Percentiles rank a stretch among this genome's conserved stretches.
phyloP scores from a whole-genome alignment of 2,797 vertebrate genomes.

The Leptodactylus fallax region DNA sequence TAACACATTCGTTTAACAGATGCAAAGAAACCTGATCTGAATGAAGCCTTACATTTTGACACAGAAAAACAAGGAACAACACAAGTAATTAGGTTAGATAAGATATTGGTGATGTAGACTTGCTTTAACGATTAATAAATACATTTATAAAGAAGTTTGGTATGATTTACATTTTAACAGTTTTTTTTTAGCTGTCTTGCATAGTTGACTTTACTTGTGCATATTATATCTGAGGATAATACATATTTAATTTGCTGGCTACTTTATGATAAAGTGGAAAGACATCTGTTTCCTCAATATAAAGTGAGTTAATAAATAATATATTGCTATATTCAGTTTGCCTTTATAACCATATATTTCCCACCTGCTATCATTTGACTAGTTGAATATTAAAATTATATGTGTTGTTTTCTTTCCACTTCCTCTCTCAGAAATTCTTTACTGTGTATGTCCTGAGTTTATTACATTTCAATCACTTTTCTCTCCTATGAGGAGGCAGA shows the following conservation, averaged over 20 bases:
- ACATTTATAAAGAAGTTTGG: neutral
- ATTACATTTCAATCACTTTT: constrained; percentile 73
- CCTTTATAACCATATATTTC: constrained; percentile 75
- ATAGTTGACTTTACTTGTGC: constrained; percentile 29
- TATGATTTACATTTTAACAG: neutral
- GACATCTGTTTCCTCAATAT: constrained; percentile 74
- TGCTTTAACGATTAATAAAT: neutral
- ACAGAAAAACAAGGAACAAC: too few relatives aligned
- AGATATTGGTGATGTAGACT: too few relatives aligned
- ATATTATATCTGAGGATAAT: constrained; percentile 60
- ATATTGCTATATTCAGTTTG: constrained; percentile 70
- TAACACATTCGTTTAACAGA: too few relatives aligned
- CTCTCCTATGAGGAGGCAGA: constrained; percentile 73
- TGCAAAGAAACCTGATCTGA: too few relatives aligned
- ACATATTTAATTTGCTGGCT: constrained; percentile 65
- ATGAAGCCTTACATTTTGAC: too few relatives aligned
- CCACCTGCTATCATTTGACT: constrained; percentile 78
- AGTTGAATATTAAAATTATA: constrained; percentile 69
- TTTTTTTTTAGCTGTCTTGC: neutral
- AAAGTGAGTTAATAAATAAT: constrained; percentile 71
- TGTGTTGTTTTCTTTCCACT: constrained; percentile 71
- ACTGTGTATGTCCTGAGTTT: constrained; percentile 66
- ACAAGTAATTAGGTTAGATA: too few relatives aligned
- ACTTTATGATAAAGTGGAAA: constrained; percentile 66
- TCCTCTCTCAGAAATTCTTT: constrained; percentile 68